A percentile compares a stretch with the other conserved stretches of the same genome.
Evolutionary conservation across 2,888 invertebrate genomes (phyloP).

Genomic region (Acleris emargana): DNA sequence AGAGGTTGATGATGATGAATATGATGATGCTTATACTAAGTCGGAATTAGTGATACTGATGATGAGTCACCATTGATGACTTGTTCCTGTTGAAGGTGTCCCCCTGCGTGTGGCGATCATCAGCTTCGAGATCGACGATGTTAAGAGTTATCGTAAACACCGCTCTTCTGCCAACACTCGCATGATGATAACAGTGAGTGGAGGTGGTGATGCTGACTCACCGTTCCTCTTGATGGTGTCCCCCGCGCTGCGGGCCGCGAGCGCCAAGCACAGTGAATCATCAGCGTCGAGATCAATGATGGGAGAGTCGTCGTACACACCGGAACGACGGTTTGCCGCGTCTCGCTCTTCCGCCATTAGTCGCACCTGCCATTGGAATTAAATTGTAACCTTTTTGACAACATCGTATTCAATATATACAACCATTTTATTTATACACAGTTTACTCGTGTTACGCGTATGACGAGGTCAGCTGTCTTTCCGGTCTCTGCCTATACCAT

Average conservation of each 20-base stretch:
- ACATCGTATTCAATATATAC: too few relatives aligned
- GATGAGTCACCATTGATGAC: conserved; percentile 57
- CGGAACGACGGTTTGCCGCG: conserved; percentile 44
- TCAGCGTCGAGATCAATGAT: conserved; percentile 65
- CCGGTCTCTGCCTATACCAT: too few relatives aligned
- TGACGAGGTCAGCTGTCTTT: too few relatives aligned
- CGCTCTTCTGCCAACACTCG: conserved; percentile 39
- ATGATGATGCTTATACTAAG: neutral
- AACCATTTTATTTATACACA: too few relatives aligned
- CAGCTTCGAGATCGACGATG: conserved; percentile 62
- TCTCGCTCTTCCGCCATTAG: conserved; percentile 38
- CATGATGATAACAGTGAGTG: neutral
- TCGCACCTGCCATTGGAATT: conserved; percentile 10
- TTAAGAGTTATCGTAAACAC: conserved; percentile 63
- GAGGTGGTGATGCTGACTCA: conserved; percentile 41
- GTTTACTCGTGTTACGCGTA: too few relatives aligned
- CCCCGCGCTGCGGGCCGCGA: conserved; percentile 53
- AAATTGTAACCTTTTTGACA: too few relatives aligned
- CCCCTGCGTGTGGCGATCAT: conserved; percentile 61
- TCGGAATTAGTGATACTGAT: neutral
- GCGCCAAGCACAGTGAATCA: conserved; percentile 62
- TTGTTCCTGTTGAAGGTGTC: conserved; percentile 65
- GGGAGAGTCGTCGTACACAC: conserved; percentile 62
- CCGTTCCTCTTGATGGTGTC: conserved; percentile 66
- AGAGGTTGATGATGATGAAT: neutral